Evolutionary conservation across 2,797 vertebrate genomes (phyloP).

Genomic region (Thripadectes ignobilis): DNA sequence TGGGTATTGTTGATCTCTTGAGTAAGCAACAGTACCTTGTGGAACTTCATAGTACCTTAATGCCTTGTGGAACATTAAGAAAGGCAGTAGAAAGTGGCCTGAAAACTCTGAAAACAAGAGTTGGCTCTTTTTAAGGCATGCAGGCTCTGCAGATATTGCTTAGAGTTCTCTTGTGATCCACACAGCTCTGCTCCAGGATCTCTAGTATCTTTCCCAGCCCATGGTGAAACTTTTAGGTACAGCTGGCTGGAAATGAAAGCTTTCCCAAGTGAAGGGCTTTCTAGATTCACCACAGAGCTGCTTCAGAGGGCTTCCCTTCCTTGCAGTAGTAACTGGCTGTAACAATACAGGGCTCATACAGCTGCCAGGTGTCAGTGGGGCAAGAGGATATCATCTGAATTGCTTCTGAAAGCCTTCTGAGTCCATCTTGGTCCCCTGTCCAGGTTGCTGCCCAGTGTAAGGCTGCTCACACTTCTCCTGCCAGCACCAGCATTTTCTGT

Average conservation of each 20-base stretch:
- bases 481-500: background rate
- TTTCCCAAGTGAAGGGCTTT: background rate
- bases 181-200: background rate
- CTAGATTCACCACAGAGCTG: background rate
- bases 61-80: background rate
- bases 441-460: background rate
- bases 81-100: background rate
- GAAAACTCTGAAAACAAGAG: background rate
- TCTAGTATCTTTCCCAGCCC: background rate
- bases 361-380: background rate
- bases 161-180: background rate
- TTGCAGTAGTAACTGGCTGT: background rate
- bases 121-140: background rate
- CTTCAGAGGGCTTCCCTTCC: background rate
- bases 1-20: background rate
- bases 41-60: no score
- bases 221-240: background rate
- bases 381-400: background rate
- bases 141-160: background rate
- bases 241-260: background rate
- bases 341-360: background rate
- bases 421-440: background rate
- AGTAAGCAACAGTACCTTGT: background rate
- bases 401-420: background rate
- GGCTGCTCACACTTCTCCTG: background rate